phyloP scores from a whole-genome alignment of 1,140 invertebrate genomes.

The Drosophila sproati region DNA sequence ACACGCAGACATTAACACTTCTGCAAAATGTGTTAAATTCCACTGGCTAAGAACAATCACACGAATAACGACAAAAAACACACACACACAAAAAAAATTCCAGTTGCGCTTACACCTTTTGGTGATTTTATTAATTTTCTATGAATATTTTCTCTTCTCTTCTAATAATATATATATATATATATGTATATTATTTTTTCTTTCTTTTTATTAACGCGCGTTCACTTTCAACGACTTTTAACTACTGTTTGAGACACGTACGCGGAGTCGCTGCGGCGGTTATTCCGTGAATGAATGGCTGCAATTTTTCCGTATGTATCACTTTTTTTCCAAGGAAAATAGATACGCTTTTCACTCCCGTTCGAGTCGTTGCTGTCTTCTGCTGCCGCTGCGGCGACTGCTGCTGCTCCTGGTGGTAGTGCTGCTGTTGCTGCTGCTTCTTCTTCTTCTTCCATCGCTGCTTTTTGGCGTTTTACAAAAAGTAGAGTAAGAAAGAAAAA shows the following conservation, averaged over 20 bases:
- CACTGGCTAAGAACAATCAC: not conserved
- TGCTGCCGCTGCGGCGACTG: constrained; percentile 42
- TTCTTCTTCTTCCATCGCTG: constrained; percentile 25
- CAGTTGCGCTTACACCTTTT: constrained; percentile 10
- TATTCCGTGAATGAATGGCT: constrained; percentile 74
- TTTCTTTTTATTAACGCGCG: constrained; percentile 18
- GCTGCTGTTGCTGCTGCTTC: constrained; percentile 37
- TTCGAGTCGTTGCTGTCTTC: constrained; percentile 40
- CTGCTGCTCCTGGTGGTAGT: constrained; percentile 32
- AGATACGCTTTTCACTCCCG: constrained; percentile 51
- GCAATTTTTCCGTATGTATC: constrained; percentile 83
- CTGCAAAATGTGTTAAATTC: constrained; percentile 5
- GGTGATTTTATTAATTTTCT: constrained; percentile 10
- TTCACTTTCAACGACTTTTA: constrained; percentile 39
- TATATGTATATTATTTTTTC: constrained; percentile 8
- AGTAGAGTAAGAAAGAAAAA: constrained; percentile 36
- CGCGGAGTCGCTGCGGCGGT: constrained; percentile 63
- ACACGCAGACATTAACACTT: constrained; percentile 2
- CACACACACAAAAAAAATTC: constrained; percentile 33
- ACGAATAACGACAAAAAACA: constrained; percentile 18
- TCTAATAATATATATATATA: not conserved
- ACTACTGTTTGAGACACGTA: constrained; percentile 32
- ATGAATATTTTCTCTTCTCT: constrained; percentile 18
- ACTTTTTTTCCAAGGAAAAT: constrained; percentile 55
- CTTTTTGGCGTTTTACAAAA: constrained; percentile 14